These are phyloP conservation scores for Diarsia mendica DNA, from an alignment of 2,888 invertebrate genomes.

Conservation along the genomic window DNA sequence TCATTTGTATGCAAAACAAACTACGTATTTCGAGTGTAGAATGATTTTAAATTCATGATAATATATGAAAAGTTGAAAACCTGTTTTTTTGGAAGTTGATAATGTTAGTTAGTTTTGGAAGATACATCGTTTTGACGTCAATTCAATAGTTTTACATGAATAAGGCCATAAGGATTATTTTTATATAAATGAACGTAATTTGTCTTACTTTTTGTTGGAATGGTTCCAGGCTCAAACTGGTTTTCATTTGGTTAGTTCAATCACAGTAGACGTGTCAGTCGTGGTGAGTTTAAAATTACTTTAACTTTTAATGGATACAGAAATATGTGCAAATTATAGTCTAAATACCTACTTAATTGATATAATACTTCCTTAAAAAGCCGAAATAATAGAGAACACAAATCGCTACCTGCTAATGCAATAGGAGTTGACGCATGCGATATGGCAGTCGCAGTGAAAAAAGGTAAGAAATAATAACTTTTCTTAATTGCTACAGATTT, in stretches of 20 bases:
- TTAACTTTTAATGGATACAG: not conserved
- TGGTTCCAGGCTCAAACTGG: not conserved
- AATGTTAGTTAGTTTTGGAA: no score
- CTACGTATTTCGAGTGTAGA: no score
- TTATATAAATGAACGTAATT: conserved; percentile 2
- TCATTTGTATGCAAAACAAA: not conserved
- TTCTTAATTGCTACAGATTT: not conserved
- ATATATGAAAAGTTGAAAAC: no score
- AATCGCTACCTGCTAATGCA: not conserved
- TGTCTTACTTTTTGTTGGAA: not conserved
- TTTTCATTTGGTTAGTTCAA: not conserved
- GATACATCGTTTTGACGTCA: not conserved
- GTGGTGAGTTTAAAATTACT: not conserved
- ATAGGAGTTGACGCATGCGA: not conserved
- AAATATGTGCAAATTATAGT: not conserved
- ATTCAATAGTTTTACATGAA: not conserved
- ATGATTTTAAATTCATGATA: not conserved
- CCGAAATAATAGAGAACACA: not conserved
- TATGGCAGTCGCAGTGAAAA: conserved; percentile 37
- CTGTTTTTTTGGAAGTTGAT: no score
- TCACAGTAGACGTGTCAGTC: not conserved
- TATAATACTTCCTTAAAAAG: not conserved
- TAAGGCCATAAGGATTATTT: not conserved
- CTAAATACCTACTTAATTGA: not conserved
- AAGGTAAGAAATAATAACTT: conserved; percentile 1